Evolutionary conservation across 2,113 vertebrate species (phyloP).

Genomic region (Prunella fulvescens): DNA sequence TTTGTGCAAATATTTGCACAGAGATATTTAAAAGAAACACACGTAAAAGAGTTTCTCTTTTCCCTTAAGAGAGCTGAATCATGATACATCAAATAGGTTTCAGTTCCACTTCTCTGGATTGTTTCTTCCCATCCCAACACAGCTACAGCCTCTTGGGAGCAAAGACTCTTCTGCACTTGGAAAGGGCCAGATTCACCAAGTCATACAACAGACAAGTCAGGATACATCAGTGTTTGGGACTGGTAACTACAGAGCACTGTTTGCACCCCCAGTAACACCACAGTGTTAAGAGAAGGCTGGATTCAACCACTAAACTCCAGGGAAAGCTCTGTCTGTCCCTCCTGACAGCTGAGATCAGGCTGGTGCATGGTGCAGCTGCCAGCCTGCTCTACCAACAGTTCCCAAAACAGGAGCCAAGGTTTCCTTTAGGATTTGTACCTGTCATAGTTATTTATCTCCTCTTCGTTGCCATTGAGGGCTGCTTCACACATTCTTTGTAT

Average conservation of each 20-base stretch:
- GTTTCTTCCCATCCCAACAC: background rate
- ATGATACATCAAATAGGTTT: background rate
- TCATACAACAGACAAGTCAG: rapidly evolving
- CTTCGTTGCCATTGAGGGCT: slow-evolving; percentile 88
- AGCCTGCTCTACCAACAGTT: background rate
- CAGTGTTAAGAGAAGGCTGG: background rate
- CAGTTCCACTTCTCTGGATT: background rate
- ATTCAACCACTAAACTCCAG: background rate
- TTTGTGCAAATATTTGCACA: background rate
- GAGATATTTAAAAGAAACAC: background rate
- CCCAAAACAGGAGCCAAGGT: background rate
- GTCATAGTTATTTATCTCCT: slow-evolving; percentile 84
- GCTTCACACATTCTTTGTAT: slow-evolving; percentile 91
- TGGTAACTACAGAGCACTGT: background rate
- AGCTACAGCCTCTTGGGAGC: background rate
- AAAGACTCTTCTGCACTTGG: background rate
- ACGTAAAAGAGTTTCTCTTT: background rate
- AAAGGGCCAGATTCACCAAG: background rate
- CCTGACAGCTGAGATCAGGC: background rate
- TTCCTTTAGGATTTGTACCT: slow-evolving; percentile 66
- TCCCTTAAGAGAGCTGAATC: background rate
- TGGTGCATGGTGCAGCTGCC: background rate
- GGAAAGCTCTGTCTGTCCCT: background rate
- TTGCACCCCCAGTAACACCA: background rate
- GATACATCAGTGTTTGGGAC: background rate